Evolutionary conservation across 1,140 invertebrate genomes (phyloP).

Genomic region (Melanaphis sacchari): DNA sequence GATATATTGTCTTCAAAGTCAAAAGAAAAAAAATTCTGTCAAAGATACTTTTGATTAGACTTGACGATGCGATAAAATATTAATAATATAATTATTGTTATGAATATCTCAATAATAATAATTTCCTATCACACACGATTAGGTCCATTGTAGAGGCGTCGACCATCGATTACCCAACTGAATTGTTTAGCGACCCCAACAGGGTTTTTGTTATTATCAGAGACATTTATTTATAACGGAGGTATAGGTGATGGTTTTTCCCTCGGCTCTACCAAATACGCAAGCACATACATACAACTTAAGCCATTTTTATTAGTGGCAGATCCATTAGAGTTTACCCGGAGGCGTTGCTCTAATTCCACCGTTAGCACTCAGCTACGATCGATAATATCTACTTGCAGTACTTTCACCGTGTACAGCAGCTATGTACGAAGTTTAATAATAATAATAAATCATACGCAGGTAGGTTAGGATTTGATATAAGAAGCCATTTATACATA

Average conservation of each 20-base stretch:
- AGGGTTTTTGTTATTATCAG: slow-evolving; percentile 35
- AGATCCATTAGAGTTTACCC: slow-evolving; percentile 29
- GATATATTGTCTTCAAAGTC: neutral
- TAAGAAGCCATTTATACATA: neutral
- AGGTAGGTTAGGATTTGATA: neutral
- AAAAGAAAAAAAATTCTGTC: neutral
- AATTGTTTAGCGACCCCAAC: slow-evolving; percentile 6
- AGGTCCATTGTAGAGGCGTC: neutral
- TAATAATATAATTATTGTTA: neutral
- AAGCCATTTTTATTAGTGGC: slow-evolving; percentile 30
- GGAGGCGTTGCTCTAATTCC: neutral
- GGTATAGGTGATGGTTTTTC: neutral
- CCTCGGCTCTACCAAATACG: neutral
- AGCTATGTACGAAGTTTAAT: neutral
- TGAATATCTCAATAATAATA: neutral
- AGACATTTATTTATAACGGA: slow-evolving; percentile 15
- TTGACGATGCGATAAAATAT: neutral
- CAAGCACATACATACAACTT: slow-evolving; percentile 18
- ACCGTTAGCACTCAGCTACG: neutral
- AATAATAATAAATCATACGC: neutral
- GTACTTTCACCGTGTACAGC: neutral
- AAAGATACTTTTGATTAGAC: neutral
- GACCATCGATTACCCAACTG: slow-evolving; percentile 5
- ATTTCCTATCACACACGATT: neutral
- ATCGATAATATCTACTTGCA: neutral